Evolutionary conservation across 2,797 vertebrate species (phyloP).

Genomic region (Phalloptychus januarius): DNA sequence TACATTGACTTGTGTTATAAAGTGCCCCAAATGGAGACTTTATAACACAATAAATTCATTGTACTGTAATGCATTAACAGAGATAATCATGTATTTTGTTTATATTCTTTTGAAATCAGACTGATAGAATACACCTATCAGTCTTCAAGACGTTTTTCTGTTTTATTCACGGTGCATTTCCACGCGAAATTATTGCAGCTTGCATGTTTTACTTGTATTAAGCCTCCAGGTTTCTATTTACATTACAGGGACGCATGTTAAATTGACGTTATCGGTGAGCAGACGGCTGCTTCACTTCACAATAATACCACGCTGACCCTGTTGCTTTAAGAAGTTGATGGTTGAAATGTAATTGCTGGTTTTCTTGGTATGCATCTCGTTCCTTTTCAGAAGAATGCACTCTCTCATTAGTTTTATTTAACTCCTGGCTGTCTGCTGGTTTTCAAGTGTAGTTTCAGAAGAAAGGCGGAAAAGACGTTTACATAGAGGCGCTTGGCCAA

Average conservation of each 20-base stretch:
- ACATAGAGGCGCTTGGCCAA: conserved; percentile 53
- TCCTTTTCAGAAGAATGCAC: conserved; percentile 50
- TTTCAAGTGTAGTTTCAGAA: conserved; percentile 37
- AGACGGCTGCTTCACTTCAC: neutral
- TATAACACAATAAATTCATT: neutral
- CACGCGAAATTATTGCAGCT: neutral
- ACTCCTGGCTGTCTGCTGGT: conserved; percentile 26
- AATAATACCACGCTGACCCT: conserved; percentile 9
- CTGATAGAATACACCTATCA: neutral
- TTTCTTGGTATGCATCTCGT: conserved; percentile 42
- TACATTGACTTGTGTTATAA: neutral
- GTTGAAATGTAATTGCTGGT: conserved; percentile 62
- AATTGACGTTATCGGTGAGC: neutral
- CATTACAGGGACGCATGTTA: neutral
- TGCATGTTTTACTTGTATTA: conserved; percentile 19
- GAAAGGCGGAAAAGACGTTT: conserved; percentile 33
- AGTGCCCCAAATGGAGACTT: neutral
- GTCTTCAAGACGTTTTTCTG: neutral
- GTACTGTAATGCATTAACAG: neutral
- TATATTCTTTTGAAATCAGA: neutral
- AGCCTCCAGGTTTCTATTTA: neutral
- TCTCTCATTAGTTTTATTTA: conserved; percentile 15
- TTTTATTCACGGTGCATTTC: neutral
- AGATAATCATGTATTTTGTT: neutral
- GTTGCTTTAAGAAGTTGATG: conserved; percentile 60